Percentiles rank a stretch among this genome's conserved stretches.
These are phyloP conservation scores for Strix occidentalis DNA, from an alignment of 2,797 vertebrate genomes.

Conservation along the genomic window DNA sequence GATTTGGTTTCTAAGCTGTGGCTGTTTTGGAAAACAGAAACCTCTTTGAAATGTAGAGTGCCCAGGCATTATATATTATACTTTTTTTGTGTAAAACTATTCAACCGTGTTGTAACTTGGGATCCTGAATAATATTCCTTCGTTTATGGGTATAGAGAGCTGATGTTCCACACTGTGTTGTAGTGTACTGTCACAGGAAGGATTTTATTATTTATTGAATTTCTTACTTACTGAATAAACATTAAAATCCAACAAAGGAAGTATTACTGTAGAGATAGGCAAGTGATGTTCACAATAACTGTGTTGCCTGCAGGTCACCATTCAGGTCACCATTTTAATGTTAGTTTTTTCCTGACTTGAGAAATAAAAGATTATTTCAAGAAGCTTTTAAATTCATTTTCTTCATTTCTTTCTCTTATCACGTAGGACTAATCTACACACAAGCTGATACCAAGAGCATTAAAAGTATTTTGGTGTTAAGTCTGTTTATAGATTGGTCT, in stretches of 20 bases:
- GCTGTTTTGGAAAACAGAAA: not conserved
- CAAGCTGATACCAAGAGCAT: not conserved
- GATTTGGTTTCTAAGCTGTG: not conserved
- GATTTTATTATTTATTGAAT: conserved; percentile 14
- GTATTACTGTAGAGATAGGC: not conserved
- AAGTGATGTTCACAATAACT: conserved; percentile 2
- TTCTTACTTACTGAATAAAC: conserved; percentile 25
- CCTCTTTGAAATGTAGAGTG: not conserved
- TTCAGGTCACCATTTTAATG: not conserved
- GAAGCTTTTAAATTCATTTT: not conserved
- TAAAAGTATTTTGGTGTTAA: conserved; percentile 19
- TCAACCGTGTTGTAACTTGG: not conserved
- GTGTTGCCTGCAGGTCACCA: not conserved
- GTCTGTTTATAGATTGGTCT: not conserved
- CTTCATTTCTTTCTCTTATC: not conserved
- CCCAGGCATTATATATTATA: not conserved
- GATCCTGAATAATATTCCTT: not conserved
- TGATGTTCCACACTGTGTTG: not conserved
- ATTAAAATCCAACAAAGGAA: conserved; percentile 2
- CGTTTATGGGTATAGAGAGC: not conserved
- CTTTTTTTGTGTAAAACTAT: not conserved
- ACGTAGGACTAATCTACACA: not conserved
- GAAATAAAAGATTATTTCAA: not conserved
- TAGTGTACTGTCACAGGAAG: not conserved
- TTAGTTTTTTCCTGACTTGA: not conserved